Base-by-base conservation (phyloP, 2,797 vertebrate species). In the Echeneis naucrates region DNA sequence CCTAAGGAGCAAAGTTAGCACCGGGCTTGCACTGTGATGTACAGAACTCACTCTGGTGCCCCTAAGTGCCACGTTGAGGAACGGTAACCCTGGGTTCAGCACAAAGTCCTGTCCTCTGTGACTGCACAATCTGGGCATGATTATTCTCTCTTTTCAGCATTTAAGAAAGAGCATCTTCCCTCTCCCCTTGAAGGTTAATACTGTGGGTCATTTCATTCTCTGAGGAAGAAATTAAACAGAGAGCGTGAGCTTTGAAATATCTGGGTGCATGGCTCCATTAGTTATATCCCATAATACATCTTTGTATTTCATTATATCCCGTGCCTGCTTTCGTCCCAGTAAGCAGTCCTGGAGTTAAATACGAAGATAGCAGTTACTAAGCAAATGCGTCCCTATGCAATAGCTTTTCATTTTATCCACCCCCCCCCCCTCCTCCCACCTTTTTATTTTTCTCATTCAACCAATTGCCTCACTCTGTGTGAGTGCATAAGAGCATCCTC, bases 301-400 rank as follows among this genome's bases (percentile, higher is more conserved):
- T 91, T 91, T 93, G 90, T 90, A 89, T 93, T 93, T 91, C 89
- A 86, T 92, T 92, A 89, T 89, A 91, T 82, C 77, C 82, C 72
- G 68, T 77, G 69, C 87, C 87, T 89, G 78, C 83, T 90, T 90
- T 89, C 70, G 44, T 91, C 85, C 78, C 83, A 81, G 81, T 91
- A 90, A 91, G 83, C 90, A 92, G 79, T 89, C 88, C 88, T 88
- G 82, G 81, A 90, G 82, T 91, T 87, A 92, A 88, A 93, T 87
- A 91, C 89, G 94, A 91, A 93, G 89, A 93, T 91, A 92, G 88
- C 82, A 72, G 69, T 86, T 90, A 89, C 89, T 88, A 89, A 89
- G 89, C 86, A 92, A 92, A 92, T 90, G 85, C 90, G 77, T 90
- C 85, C 75, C 78, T 53, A 72, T 88, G 76, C 85, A 83, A 52